Base-by-base conservation (phyloP, 64 coral and sea anemone genomes). In the Orbicella faveolata region DNA sequence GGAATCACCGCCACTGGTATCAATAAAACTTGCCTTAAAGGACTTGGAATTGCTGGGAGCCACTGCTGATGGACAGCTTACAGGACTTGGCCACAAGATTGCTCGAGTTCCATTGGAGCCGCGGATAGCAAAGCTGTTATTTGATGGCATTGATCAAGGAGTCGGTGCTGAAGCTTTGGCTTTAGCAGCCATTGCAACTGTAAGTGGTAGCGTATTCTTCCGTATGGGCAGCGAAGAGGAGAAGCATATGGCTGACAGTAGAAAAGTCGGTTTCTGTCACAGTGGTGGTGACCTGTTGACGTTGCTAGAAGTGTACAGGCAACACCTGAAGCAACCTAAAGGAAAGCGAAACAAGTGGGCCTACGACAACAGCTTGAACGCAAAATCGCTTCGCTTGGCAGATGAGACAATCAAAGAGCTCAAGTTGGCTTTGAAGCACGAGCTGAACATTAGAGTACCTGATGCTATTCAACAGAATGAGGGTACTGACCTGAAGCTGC, bases 181-280 rank as follows among this genome's bases (percentile, higher is more conserved):
- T 18, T 54, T 96, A 33, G 83, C 82, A 25, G 86, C 91, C 34
- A 79, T 96, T 75, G 88, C 94, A 74, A 96, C 94, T 37, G 87
- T 88, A 19, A 93, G 65, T 77, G 91, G 91, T 1, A 96, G 88
- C 55, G 73, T 96, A 6, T 96, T 96, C 37, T 96, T 93, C 54
- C 94, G 94, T 0, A 93, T 96, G 94, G 94, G 94, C 11, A 96
- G 80, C 17, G 94, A 93, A 13, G 91, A 93, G 17, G 94, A 96
- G 52, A 96, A 93, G 88, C 89, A 89, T 65, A 44, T 81, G 57
- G 91, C 92, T 34, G 94, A 96, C 64, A 75, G 57, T 2, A 90
- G 52, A 68, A 96, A 93, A 88, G 80, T 96, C 19, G 34, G 78
- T 34, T 96, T 96, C 87, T 96, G 91, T 74, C 88, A 93, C 6